Conservation (phyloP, 2,888 invertebrate genomes). For the Phaonia tiefii region DNA sequence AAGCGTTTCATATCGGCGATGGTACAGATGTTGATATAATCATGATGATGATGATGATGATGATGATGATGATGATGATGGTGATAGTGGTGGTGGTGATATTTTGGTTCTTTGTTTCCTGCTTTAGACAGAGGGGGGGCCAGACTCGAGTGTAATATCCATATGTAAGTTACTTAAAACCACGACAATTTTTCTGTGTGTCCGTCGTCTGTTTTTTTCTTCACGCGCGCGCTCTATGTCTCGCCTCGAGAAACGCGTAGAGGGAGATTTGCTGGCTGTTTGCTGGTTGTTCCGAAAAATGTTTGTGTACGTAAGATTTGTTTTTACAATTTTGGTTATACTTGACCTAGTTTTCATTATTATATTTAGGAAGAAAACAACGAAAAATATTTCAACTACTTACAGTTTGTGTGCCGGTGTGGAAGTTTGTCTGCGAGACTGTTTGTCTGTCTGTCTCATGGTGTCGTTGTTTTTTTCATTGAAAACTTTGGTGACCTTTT, state of each 20-base stretch:
- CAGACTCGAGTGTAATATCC: not conserved
- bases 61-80: too few species aligned
- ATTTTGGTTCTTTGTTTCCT: constrained; percentile 18
- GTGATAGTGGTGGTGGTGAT: too few species aligned
- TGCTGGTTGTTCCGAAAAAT: constrained; percentile 18
- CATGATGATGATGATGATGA: too few species aligned
- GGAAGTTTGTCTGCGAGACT: not conserved
- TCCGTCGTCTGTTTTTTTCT: not conserved
- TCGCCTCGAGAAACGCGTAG: constrained; percentile 4
- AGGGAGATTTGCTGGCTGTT: not conserved
- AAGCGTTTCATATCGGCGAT: not conserved
- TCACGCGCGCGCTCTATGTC: not conserved
- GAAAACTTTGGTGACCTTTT: constrained; percentile 63
- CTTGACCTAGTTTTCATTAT: constrained; percentile 63
- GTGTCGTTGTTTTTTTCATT: constrained; percentile 32
- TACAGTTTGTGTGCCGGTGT: constrained; percentile 19
- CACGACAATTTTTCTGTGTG: constrained; percentile 21
- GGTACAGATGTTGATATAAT: too few species aligned
- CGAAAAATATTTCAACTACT: constrained; percentile 46
- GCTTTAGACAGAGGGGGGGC: too few species aligned
- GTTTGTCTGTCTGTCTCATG: constrained; percentile 16
- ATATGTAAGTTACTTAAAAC: not conserved
- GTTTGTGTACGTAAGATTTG: constrained; percentile 27
- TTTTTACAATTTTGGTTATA: constrained; percentile 46
- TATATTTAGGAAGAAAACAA: constrained; percentile 59